Evolutionary conservation across 2,797 vertebrate genomes (phyloP).

Genomic region (Coreius guichenoti): DNA sequence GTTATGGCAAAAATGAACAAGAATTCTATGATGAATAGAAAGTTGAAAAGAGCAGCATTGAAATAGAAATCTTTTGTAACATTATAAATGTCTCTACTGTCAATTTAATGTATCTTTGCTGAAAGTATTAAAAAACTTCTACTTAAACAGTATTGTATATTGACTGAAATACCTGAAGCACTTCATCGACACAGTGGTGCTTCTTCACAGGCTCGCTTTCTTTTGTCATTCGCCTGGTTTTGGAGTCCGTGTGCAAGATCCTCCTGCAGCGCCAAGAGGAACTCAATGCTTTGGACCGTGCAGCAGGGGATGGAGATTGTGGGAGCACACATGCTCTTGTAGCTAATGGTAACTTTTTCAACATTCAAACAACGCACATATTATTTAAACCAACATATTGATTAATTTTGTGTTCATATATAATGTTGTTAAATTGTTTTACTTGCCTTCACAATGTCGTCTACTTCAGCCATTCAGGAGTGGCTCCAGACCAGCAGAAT

Average conservation of each 20-base stretch:
- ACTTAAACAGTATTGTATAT: not conserved
- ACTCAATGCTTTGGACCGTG: constrained; percentile 90
- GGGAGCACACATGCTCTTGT: constrained; percentile 89
- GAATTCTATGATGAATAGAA: not conserved
- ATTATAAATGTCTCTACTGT: not conserved
- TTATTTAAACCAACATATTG: not conserved
- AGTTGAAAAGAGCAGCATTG: not conserved
- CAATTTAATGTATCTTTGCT: not conserved
- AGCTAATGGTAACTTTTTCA: constrained; percentile 77
- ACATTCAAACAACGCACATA: not conserved
- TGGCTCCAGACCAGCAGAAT: constrained; percentile 78
- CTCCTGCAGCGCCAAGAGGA: constrained; percentile 82
- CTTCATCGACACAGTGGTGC: not conserved
- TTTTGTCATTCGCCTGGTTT: constrained; percentile 66
- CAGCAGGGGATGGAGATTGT: constrained; percentile 91
- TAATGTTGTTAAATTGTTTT: not conserved
- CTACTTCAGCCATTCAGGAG: constrained; percentile 80
- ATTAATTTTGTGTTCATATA: not conserved
- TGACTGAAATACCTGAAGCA: not conserved
- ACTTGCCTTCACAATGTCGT: not conserved
- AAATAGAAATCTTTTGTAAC: not conserved
- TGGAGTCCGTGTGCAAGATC: constrained; percentile 79
- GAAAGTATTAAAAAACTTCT: not conserved
- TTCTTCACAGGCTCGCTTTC: constrained; percentile 70
- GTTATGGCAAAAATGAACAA: not conserved